phyloP scores from a whole-genome alignment of 2,888 invertebrate genomes.

The Dexiosoma caninum region DNA sequence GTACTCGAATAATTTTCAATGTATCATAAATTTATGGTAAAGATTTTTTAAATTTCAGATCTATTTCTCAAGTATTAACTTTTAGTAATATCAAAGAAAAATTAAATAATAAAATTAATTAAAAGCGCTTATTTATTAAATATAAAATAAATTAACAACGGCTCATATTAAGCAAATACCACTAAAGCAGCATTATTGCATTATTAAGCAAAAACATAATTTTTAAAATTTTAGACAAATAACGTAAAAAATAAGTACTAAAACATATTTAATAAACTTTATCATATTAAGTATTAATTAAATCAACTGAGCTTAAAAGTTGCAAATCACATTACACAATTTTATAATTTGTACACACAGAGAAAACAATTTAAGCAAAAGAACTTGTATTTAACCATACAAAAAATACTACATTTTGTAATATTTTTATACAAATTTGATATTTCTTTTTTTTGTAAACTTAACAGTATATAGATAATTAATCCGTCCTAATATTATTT shows the following conservation, averaged over 20 bases:
- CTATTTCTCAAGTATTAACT: neutral
- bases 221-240: constrained; percentile 17
- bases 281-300: constrained; percentile 32
- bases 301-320: constrained; percentile 29
- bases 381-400: no score
- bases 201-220: no score
- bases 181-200: constrained; percentile 45
- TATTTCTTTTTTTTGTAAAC: neutral
- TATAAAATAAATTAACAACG: constrained; percentile 26
- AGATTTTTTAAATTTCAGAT: neutral
- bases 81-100: constrained; percentile 26
- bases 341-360: no score
- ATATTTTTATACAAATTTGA: no score
- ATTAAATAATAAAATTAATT: constrained; percentile 27
- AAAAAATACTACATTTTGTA: no score
- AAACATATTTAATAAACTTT: constrained; percentile 29
- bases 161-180: constrained; percentile 57
- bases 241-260: constrained; percentile 36
- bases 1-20: neutral
- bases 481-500: constrained; percentile 26
- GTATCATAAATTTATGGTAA: neutral
- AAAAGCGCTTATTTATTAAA: constrained; percentile 58
- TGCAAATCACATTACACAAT: no score
- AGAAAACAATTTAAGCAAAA: no score
- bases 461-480: neutral